Conservation (phyloP, 2,113 vertebrate genomes). For the Montifringilla adamsi region DNA sequence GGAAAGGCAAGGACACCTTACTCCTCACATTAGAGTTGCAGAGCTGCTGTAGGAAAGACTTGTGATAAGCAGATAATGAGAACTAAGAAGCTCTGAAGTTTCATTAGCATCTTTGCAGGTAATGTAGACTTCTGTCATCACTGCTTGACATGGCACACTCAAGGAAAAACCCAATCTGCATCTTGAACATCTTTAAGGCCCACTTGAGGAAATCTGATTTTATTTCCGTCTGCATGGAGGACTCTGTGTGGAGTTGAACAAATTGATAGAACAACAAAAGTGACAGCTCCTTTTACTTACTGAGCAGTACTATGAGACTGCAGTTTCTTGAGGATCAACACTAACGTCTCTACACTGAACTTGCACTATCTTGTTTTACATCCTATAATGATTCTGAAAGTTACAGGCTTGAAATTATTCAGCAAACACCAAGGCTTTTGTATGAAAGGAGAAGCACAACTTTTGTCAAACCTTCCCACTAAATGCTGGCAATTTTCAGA, state of each 20-base stretch:
- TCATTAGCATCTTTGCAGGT: not conserved
- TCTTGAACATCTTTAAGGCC: not conserved
- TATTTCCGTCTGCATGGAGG: not conserved
- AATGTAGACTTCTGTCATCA: not conserved
- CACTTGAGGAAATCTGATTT: not conserved
- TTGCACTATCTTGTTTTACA: not conserved
- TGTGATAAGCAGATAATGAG: not conserved
- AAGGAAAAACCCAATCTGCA: not conserved
- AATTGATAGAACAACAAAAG: not conserved
- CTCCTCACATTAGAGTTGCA: not conserved
- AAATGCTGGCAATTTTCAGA: not conserved
- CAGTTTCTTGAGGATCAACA: not conserved
- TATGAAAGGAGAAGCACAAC: not conserved
- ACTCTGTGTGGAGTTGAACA: not conserved
- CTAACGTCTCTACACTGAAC: not conserved
- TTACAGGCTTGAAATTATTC: not conserved
- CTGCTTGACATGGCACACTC: not conserved
- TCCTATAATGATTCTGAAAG: not conserved
- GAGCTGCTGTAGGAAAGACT: not conserved
- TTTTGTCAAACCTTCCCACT: not conserved
- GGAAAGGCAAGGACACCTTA: not conserved
- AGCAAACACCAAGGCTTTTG: not conserved
- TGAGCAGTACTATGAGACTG: not conserved
- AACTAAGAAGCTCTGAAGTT: not conserved
- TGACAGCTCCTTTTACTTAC: not conserved